Evolutionary conservation across 2,113 vertebrate species (phyloP), one percentile per base, ranked within the genome.

Genomic region (Mungos mungo): DNA sequence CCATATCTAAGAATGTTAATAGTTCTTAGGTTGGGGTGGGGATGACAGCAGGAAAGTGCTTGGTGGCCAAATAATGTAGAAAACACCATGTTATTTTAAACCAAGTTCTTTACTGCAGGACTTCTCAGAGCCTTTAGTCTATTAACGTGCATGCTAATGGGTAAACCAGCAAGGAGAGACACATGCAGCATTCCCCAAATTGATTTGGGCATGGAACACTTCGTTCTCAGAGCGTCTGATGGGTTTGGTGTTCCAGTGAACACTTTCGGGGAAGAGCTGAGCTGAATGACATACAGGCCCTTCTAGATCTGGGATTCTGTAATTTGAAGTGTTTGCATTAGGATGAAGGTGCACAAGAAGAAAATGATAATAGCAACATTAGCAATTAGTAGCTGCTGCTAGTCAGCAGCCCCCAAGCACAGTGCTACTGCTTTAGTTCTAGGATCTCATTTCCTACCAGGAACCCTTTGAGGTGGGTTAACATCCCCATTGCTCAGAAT

Each of bases 51-150:
- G 10, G 14, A 38, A 38, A 15, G 14, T 27, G 3, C 69, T 72
- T 57, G 23, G 41, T 65, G 50, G 45, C 81, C 25, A 45, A 18
- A 45, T 76, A 13, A 12, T 74, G 33, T 85, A 82, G 31, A 66
- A 87, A 79, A 57, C 57, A 72, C 25, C 5, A 7, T 1, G 18
- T 88, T 71, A 80, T 71, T 18, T 27, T 86, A 90, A 93, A n/a
- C n/a, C 25, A 5, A 45, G 65, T 81, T 82, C 52, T 94, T 80
- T 38, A 18, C 14, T 93, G 45, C 68, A 65, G 82, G 38, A 94
- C 81, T 94, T 93, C 47, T 95, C 60, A 79, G 85, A 81, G 74
- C 45, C 54, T 96, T 94, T 91, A 74, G n/a, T 35, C 19, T 57
- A 16, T 4, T 77, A 57, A 33, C n/a, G 23, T 9, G 5, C 52